Percentiles rank a stretch among this genome's conserved stretches.
These are phyloP conservation scores for Drosophila infuscata DNA, from an alignment of 2,888 invertebrate species.

Conservation along the genomic window DNA sequence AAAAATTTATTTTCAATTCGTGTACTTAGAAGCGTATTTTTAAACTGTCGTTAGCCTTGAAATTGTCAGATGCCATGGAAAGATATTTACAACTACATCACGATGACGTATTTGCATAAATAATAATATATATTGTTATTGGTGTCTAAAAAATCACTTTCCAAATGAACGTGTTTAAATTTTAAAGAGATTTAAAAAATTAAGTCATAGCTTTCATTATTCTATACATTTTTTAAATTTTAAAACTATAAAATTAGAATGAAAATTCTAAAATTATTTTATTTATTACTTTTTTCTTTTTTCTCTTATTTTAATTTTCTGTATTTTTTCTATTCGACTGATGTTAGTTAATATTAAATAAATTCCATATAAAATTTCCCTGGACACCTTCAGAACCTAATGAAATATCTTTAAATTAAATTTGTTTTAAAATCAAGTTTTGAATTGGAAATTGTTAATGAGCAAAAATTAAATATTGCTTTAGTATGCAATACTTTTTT, in stretches of 20 bases:
- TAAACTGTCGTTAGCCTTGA: conserved; percentile 57
- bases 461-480: background rate
- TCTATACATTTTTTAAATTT: background rate
- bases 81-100: conserved; percentile 2
- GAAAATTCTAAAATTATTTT: background rate
- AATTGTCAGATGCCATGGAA: conserved; percentile 11
- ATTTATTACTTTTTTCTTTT: background rate
- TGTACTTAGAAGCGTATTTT: conserved; percentile 48
- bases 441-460: background rate
- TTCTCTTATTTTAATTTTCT: no score
- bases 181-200: background rate
- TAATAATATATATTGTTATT: background rate
- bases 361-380: background rate
- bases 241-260: background rate
- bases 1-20: conserved; percentile 56
- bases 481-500: background rate
- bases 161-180: background rate
- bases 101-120: conserved; percentile 31
- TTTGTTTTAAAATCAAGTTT: background rate
- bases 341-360: background rate
- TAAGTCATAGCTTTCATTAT: no score
- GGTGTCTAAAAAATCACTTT: background rate
- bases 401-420: background rate
- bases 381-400: background rate
- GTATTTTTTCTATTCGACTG: no score